phyloP scores from a whole-genome alignment of 2,888 invertebrate genomes.

The Drosophila nigricruria region DNA sequence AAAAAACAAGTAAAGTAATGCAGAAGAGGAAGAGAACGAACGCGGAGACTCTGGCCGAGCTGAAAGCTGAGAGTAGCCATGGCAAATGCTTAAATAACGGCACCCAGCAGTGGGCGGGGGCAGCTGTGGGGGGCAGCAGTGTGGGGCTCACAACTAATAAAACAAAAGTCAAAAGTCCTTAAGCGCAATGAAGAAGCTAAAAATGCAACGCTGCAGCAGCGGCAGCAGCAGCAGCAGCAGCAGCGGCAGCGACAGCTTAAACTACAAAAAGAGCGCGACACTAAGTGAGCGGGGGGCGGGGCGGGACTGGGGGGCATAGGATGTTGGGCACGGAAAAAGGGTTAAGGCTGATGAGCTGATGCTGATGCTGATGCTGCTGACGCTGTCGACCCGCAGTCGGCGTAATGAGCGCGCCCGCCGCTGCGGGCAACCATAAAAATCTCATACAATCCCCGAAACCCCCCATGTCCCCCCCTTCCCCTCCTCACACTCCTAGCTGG shows the following conservation, averaged over 20 bases:
- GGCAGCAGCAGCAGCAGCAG: constrained; percentile 57
- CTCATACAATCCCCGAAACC: constrained; percentile 30
- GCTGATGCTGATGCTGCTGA: constrained; percentile 33
- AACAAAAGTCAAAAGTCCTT: constrained; percentile 84
- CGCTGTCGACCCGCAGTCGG: constrained; percentile 59
- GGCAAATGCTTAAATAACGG: constrained; percentile 62
- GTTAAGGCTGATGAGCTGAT: constrained; percentile 73
- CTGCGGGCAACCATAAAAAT: constrained; percentile 78
- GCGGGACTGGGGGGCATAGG: neutral
- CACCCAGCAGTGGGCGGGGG: constrained; percentile 25
- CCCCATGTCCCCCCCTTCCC: neutral
- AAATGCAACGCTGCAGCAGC: constrained; percentile 74
- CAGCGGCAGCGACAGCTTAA: constrained; percentile 60
- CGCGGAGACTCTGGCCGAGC: constrained; percentile 31
- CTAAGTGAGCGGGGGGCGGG: constrained; percentile 14
- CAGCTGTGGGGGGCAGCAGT: neutral
- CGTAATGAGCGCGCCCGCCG: constrained; percentile 75
- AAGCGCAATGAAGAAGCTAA: constrained; percentile 83
- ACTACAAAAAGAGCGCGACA: constrained; percentile 59
- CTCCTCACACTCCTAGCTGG: neutral
- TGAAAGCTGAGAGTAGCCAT: constrained; percentile 41
- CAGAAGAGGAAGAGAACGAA: constrained; percentile 4
- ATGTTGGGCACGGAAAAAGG: constrained; percentile 47
- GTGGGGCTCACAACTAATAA: constrained; percentile 81
- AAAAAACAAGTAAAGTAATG: neutral